Percentiles rank a stretch among this genome's conserved stretches.
These are phyloP conservation scores for Papilio gigon DNA, from an alignment of 2,888 invertebrate species.

Conservation along the genomic window DNA sequence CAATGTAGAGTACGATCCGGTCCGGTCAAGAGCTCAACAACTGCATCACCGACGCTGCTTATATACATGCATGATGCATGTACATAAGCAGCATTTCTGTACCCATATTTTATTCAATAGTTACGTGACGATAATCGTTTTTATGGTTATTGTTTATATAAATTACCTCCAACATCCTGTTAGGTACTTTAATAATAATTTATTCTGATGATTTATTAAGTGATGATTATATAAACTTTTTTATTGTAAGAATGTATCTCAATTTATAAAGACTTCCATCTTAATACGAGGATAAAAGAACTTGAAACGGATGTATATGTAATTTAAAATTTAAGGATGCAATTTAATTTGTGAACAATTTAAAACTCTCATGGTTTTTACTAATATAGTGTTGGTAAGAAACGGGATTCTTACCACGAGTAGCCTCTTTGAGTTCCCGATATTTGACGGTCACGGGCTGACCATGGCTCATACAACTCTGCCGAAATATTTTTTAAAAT, in stretches of 20 bases:
- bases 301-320: constrained; percentile 13
- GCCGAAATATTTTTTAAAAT: too few species aligned
- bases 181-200: constrained; percentile 23
- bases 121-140: constrained; percentile 26
- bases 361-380: too few species aligned
- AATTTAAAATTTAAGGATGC: background rate
- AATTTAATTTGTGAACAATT: background rate
- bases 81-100: too few species aligned
- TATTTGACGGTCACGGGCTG: too few species aligned
- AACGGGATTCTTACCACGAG: too few species aligned
- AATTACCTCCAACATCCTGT: constrained; percentile 38
- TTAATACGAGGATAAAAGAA: constrained; percentile 8
- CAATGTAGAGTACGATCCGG: too few species aligned
- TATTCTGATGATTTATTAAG: constrained; percentile 34
- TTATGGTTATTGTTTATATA: constrained; percentile 27
- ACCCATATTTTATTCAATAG: constrained; percentile 13
- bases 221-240: constrained; percentile 32
- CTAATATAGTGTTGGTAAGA: too few species aligned
- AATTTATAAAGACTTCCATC: constrained; percentile 15
- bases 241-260: constrained; percentile 8
- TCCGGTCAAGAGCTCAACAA: too few species aligned
- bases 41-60: background rate
- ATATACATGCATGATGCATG: background rate
- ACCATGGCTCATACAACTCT: too few species aligned
- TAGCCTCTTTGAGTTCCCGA: too few species aligned